Conservation (phyloP, 2,113 vertebrate species). For the Oreotragus oreotragus region DNA sequence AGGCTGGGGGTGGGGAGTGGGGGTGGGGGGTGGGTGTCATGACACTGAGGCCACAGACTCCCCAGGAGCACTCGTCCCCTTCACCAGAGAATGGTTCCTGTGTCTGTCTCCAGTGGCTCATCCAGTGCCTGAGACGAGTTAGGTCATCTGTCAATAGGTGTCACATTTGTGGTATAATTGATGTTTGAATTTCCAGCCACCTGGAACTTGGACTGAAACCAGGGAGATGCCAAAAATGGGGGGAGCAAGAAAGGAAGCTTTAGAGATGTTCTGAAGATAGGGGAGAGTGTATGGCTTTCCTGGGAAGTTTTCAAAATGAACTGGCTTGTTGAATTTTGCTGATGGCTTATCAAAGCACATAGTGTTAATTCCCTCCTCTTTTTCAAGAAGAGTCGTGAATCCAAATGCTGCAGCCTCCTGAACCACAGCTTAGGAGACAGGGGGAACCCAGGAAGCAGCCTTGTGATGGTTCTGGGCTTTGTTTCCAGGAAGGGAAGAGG, state of each 20-base stretch:
- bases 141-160: neutral
- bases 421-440: neutral
- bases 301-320: neutral
- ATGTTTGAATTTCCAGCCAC: neutral
- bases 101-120: neutral
- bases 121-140: neutral
- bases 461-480: neutral
- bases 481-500: neutral
- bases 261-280: neutral
- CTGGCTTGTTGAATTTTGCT: neutral
- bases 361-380: neutral
- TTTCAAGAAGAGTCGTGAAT: neutral
- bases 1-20: neutral
- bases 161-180: neutral
- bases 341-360: neutral
- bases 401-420: neutral
- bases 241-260: neutral
- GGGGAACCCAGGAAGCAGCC: neutral
- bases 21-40: neutral
- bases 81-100: fast-evolving
- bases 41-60: neutral
- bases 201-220: neutral
- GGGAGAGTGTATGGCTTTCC: neutral
- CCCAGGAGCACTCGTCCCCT: neutral
- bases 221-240: neutral